Conservation (phyloP, 2,113 vertebrate genomes). For the Cynoglossus semilaevis region DNA sequence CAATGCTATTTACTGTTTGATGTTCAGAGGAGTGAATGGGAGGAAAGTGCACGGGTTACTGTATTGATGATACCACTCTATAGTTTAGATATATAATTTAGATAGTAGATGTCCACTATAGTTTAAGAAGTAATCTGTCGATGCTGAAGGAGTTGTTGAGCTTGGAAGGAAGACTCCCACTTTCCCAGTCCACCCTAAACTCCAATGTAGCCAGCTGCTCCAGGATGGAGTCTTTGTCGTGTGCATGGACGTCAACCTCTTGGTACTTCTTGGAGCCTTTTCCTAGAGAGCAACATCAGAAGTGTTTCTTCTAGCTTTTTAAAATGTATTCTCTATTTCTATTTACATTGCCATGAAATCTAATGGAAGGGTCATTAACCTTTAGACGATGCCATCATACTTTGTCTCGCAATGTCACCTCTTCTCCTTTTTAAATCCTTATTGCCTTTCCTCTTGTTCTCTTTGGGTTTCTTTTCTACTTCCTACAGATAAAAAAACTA, state of each 20-base stretch:
- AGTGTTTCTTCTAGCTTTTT: too few relatives aligned
- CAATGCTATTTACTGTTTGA: too few relatives aligned
- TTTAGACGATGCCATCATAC: constrained; percentile 29
- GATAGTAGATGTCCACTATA: too few relatives aligned
- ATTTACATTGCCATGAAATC: too few relatives aligned
- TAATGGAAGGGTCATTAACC: constrained; percentile 45
- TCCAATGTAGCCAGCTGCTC: constrained; percentile 71
- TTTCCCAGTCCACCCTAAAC: constrained; percentile 77
- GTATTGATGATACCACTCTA: too few relatives aligned
- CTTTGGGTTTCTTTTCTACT: constrained; percentile 66
- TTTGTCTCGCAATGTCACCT: constrained; percentile 17
- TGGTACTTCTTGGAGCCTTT: constrained; percentile 49
- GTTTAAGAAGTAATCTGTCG: background rate
- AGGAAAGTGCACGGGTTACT: too few relatives aligned
- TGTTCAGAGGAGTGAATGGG: too few relatives aligned
- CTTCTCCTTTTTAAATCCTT: constrained; percentile 48
- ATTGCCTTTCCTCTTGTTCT: constrained; percentile 57
- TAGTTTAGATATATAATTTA: too few relatives aligned
- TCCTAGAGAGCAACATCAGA: constrained; percentile 48
- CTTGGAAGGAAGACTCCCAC: constrained; percentile 50
- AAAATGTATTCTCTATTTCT: too few relatives aligned
- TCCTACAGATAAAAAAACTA: constrained; percentile 42
- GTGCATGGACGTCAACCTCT: background rate
- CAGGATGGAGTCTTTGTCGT: background rate
- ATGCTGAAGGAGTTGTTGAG: background rate